Conservation (phyloP, 2,888 invertebrate species). For the Hetaerina titia region DNA sequence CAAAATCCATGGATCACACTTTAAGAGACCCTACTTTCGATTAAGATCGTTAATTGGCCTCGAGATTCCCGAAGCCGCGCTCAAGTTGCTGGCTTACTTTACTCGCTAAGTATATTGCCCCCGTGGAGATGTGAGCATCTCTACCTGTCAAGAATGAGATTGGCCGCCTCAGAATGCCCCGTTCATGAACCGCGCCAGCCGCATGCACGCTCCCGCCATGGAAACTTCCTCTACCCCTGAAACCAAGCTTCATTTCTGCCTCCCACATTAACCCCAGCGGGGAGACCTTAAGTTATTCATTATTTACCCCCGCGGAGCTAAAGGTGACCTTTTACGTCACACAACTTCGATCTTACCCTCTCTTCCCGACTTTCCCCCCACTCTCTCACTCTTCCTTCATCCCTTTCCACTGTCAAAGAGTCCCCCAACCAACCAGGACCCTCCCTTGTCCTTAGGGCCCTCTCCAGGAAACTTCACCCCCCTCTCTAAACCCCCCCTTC, state of each 20-base stretch:
- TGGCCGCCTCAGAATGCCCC: background rate
- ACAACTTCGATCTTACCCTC: background rate
- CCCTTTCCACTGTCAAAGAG: background rate
- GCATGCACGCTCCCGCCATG: background rate
- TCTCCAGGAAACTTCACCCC: no score
- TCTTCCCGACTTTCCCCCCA: background rate
- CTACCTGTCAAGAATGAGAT: background rate
- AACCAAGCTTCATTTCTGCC: background rate
- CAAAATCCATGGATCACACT: no score
- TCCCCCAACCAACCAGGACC: no score
- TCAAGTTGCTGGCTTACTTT: background rate
- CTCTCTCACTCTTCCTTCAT: background rate
- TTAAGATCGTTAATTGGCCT: no score
- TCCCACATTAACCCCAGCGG: constrained; percentile 19
- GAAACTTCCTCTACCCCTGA: background rate
- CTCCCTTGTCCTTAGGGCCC: no score
- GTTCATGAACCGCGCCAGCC: background rate
- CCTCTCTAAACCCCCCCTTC: background rate
- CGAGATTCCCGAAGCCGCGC: no score
- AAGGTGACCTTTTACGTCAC: constrained; percentile 59
- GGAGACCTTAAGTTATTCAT: constrained; percentile 49
- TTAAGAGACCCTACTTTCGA: no score
- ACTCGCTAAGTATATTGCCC: background rate
- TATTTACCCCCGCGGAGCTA: constrained; percentile 46
- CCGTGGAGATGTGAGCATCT: background rate